These are phyloP conservation scores for Calephelis nemesis DNA, from an alignment of 1,140 invertebrate genomes.

Conservation along the genomic window DNA sequence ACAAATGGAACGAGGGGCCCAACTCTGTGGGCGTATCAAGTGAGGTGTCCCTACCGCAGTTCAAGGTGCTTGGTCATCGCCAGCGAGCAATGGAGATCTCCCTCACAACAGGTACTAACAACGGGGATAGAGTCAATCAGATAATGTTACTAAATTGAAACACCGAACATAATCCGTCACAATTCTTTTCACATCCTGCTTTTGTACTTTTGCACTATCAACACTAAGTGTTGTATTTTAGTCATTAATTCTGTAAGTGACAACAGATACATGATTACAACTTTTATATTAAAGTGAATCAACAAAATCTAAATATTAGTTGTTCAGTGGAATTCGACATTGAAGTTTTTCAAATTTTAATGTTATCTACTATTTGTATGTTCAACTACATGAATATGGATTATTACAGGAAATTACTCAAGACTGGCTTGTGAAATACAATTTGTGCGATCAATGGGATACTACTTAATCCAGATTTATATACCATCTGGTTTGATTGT, in stretches of 20 bases:
- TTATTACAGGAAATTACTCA: conserved; percentile 95
- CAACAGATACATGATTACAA: conserved; percentile 6
- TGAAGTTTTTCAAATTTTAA: not conserved
- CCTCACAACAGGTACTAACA: conserved; percentile 91
- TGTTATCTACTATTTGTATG: not conserved
- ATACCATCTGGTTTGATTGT: conserved; percentile 99
- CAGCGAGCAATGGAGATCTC: conserved; percentile 95
- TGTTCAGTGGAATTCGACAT: not conserved
- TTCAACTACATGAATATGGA: conserved; percentile 18
- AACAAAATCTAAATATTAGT: not conserved
- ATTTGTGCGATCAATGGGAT: conserved; percentile 98
- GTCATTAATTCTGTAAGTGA: conserved; percentile 27
- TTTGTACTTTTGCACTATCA: conserved; percentile 73
- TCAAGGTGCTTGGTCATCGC: conserved; percentile 94
- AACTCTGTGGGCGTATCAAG: conserved; percentile 94
- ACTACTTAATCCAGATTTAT: conserved; percentile 99
- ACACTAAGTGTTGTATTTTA: conserved; percentile 67
- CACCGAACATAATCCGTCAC: conserved; percentile 74
- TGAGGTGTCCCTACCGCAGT: conserved; percentile 96
- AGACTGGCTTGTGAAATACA: conserved; percentile 98
- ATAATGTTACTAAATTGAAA: conserved; percentile 47
- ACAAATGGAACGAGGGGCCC: conserved; percentile 96
- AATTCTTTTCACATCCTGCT: conserved; percentile 76
- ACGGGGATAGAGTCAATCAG: conserved; percentile 43
- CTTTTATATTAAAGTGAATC: not conserved